Evolutionary conservation across 1,140 invertebrate genomes (phyloP).

Genomic region (Oedothorax gibbosus): DNA sequence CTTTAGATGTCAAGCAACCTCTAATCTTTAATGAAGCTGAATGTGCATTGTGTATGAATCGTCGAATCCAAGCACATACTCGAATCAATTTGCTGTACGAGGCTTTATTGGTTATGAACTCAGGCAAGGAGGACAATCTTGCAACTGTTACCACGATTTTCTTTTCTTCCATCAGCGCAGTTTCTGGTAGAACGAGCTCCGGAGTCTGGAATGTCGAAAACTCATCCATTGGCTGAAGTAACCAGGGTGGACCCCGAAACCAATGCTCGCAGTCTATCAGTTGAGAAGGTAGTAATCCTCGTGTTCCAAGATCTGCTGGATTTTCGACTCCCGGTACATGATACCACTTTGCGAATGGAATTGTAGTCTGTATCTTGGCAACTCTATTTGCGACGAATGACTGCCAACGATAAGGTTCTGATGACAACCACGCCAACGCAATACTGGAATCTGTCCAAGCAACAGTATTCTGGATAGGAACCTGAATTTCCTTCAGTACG

Average conservation of each 20-base stretch:
- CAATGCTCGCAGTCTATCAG: no score
- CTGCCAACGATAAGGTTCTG: not conserved
- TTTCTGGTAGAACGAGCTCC: not conserved
- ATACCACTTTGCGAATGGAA: not conserved
- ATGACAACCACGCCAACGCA: not conserved
- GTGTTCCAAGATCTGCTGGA: not conserved
- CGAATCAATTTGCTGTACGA: not conserved
- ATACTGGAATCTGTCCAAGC: not conserved
- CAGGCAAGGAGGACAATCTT: not conserved
- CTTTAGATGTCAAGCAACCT: not conserved
- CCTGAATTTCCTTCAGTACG: not conserved
- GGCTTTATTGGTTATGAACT: not conserved
- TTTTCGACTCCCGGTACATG: not conserved
- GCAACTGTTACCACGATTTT: not conserved
- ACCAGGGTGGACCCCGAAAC: no score
- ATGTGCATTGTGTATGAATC: not conserved
- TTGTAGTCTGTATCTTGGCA: not conserved
- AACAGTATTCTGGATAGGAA: not conserved
- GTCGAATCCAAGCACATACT: not conserved
- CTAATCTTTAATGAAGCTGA: not conserved
- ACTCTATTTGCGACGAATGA: constrained; percentile 5
- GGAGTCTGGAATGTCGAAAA: no score
- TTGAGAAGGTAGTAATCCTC: no score
- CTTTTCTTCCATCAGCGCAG: not conserved
- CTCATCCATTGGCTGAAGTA: no score